Evolutionary conservation across 2,888 invertebrate genomes (phyloP), one percentile per base, ranked within the genome.

Genomic region (Hoplodrina blanda): DNA sequence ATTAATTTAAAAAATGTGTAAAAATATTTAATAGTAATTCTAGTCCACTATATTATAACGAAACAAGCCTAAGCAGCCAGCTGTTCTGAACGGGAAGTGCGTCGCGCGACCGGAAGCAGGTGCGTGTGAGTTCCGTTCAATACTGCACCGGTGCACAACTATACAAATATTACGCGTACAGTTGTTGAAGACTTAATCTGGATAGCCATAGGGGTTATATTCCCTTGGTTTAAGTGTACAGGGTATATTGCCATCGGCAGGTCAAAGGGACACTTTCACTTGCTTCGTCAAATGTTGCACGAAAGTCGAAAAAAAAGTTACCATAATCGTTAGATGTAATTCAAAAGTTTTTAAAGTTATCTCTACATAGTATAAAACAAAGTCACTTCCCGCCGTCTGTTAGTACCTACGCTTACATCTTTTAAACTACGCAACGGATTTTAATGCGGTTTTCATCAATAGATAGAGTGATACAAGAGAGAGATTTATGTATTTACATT

Each of bases 101-200:
- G 82, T 82, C 80, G 82, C 82, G 79, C 82, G 84, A 84, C 89
- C 91, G 92, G 92, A 92, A 90, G 83, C 92, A 92, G 92, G 92
- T 92, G 92, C 87, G 89, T 82, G 76, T 65, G 85, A 87, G 88
- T 88, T 89, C 84, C 84, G 84, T 79, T 78, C 73, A 73, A 72
- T 81, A 84, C 81, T 79, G 83, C 85, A 81, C 80, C 73, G 73
- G 74, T 80, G 80, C 75, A 78, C 57, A 64, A 54, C 55, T 6
- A 69, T 37, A 78, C 81, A 49, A 81, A 62, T 0, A 17, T 71
- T 60, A 33, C 33, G 13, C 0, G 15, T 17, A n/a, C 71, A 52
- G n/a, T 20, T n/a, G 0, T 4, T 20, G 15, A 61, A 3, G 0
- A 53, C 62, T 41, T 56, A 67, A 66, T 30, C 0, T 0, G 0